Base-by-base conservation (phyloP, 1,140 invertebrate genomes). In the Venturia canescens region DNA sequence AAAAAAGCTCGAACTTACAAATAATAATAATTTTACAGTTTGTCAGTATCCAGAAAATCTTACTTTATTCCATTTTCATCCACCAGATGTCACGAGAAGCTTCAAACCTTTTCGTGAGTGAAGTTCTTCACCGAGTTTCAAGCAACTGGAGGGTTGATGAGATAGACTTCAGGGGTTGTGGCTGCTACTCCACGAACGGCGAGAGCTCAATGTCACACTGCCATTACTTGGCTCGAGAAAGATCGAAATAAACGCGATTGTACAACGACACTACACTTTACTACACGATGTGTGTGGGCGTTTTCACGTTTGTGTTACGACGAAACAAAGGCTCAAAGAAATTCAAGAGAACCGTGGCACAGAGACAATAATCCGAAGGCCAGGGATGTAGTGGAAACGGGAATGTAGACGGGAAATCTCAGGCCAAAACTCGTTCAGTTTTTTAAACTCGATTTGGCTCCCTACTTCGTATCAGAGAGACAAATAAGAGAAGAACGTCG, bases 201-300 rank as follows among this genome's bases (percentile, higher is more conserved):
- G 29, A 57, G 26, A 53, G 26, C 44, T 53, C 31, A 18, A 44
- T 44, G 11, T 9, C 38, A 44, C 38, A 13, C 5, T 44, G 15
- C 4, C 48, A 27, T 48, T 16, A 4, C 50, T 74, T 44, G 18
- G 48, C 23, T 57, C 48, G 18, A 4, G 15, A 3, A 44, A 48
- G 71, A 74, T 74, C 71, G 71, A 50, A 74, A 23, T 53, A 74
- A 50, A 26, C 44, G 71, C 44, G 71, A 50, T 74, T 74, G 71
- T 74, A 23, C 44, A 74, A 13, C 44, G 5, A 74, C 71, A 53
- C 38, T 44, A 71, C 21, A 38, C 3, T 11, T 69, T 15, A 3
- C 66, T 13, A 69, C 9, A 9, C n/a, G n/a, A 53, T n/a, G 15
- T n/a, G 11, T 11, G 50, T 53, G 50, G 15, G n/a, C 13, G 50